Evolutionary conservation across 2,888 invertebrate species (phyloP).

Genomic region (Dryocosmus kuriphilus): DNA sequence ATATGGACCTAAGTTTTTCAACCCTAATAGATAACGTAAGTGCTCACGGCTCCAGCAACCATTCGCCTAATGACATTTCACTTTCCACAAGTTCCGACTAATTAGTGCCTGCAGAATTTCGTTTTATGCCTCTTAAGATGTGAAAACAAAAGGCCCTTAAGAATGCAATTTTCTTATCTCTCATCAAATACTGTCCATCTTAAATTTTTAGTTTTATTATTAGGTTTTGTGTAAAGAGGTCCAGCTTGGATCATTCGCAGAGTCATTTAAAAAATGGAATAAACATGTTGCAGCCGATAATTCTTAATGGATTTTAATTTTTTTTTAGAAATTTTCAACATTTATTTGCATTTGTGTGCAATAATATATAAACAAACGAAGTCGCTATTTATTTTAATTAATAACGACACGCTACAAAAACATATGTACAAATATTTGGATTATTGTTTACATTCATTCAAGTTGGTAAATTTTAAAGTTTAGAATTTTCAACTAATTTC

Average conservation of each 20-base stretch:
- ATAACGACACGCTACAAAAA: too few relatives aligned
- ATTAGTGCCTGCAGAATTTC: constrained; percentile 38
- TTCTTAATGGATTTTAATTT: background rate
- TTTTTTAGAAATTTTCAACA: too few relatives aligned
- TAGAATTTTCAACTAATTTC: too few relatives aligned
- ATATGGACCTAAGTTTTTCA: constrained; percentile 58
- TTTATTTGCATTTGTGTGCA: too few relatives aligned
- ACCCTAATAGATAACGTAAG: constrained; percentile 37
- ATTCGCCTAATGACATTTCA: constrained; percentile 27
- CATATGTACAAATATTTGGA: too few relatives aligned
- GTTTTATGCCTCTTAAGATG: constrained; percentile 14
- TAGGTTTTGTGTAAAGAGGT: background rate
- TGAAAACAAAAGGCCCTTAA: constrained; percentile 15
- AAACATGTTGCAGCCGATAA: background rate
- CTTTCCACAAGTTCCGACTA: constrained; percentile 15
- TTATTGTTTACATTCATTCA: too few relatives aligned
- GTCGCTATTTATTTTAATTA: too few relatives aligned
- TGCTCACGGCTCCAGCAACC: background rate
- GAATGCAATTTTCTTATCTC: constrained; percentile 14
- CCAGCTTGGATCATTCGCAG: background rate
- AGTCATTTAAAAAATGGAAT: too few relatives aligned
- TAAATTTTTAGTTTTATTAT: constrained; percentile 7
- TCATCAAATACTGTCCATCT: constrained; percentile 10
- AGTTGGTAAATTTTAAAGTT: too few relatives aligned
- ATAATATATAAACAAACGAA: too few relatives aligned